Evolutionary conservation across 1,140 invertebrate genomes (phyloP).

Genomic region (Zaprionus nigranus): DNA sequence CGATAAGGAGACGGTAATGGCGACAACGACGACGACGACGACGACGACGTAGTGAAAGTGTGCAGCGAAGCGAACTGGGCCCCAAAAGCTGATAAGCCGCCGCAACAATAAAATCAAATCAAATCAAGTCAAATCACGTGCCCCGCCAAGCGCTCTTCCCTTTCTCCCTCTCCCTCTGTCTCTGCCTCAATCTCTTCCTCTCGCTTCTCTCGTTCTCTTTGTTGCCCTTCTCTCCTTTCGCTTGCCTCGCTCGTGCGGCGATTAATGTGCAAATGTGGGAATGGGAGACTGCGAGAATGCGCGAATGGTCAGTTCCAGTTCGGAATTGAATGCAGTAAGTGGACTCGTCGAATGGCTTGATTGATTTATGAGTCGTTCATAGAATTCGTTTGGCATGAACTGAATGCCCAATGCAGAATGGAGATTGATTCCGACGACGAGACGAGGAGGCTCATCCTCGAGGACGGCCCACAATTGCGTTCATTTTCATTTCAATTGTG

Average conservation of each 20-base stretch:
- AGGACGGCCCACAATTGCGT: neutral
- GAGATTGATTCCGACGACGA: slow-evolving; percentile 18
- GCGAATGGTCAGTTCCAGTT: slow-evolving; percentile 23
- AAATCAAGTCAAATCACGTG: slow-evolving; percentile 51
- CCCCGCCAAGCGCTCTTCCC: slow-evolving; percentile 11
- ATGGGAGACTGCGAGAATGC: neutral
- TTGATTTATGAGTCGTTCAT: slow-evolving; percentile 44
- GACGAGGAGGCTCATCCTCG: neutral
- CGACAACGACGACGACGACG: neutral
- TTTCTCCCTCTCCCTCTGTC: neutral
- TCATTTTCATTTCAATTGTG: neutral
- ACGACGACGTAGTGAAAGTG: neutral
- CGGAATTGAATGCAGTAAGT: slow-evolving; percentile 17
- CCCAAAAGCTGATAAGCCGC: slow-evolving; percentile 74
- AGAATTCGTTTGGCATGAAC: slow-evolving; percentile 28
- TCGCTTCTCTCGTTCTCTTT: neutral
- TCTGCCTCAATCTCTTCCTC: no score
- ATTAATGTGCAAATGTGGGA: slow-evolving; percentile 18
- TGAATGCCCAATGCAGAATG: slow-evolving; percentile 12
- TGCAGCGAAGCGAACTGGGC: slow-evolving; percentile 53
- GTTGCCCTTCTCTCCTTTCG: neutral
- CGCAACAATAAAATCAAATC: slow-evolving; percentile 81
- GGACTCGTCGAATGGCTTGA: slow-evolving; percentile 14
- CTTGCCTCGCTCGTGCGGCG: neutral
- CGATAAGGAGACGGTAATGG: slow-evolving; percentile 48